phyloP scores from a whole-genome alignment of 2,113 vertebrate genomes.

The Toxostoma redivivum region DNA sequence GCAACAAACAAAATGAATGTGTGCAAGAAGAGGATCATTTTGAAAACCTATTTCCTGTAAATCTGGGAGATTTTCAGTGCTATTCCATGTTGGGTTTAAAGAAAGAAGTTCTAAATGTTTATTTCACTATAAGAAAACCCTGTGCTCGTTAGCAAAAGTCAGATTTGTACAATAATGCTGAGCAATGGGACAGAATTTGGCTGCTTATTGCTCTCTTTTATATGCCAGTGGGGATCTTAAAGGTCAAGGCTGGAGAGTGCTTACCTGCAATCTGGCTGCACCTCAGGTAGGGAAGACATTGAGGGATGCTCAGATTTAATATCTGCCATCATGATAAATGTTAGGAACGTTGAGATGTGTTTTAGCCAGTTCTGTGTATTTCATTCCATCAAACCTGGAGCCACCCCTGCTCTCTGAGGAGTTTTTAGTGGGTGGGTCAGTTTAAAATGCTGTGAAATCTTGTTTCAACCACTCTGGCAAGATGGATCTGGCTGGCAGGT shows the following conservation, averaged over 20 bases:
- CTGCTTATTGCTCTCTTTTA: background rate
- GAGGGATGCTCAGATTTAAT: rapidly evolving
- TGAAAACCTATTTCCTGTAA: background rate
- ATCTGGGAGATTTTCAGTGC: background rate
- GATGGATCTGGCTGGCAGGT: background rate
- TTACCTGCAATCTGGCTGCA: background rate
- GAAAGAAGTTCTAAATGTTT: background rate
- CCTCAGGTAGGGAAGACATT: background rate
- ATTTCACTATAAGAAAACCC: background rate
- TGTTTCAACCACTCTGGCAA: background rate
- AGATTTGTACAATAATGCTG: background rate
- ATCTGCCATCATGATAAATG: background rate
- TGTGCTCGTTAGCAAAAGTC: background rate
- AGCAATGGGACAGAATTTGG: background rate
- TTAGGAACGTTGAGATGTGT: rapidly evolving
- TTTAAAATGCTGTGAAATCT: too few species aligned
- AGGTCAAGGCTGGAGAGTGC: background rate
- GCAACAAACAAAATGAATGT: background rate
- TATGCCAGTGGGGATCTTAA: background rate
- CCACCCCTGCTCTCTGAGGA: background rate
- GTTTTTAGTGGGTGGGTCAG: too few species aligned
- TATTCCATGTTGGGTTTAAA: background rate
- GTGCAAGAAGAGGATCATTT: background rate
- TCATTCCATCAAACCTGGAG: background rate
- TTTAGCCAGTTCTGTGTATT: background rate